These are phyloP conservation scores for Gobiocypris rarus DNA, from an alignment of 2,113 vertebrate species.

Conservation along the genomic window DNA sequence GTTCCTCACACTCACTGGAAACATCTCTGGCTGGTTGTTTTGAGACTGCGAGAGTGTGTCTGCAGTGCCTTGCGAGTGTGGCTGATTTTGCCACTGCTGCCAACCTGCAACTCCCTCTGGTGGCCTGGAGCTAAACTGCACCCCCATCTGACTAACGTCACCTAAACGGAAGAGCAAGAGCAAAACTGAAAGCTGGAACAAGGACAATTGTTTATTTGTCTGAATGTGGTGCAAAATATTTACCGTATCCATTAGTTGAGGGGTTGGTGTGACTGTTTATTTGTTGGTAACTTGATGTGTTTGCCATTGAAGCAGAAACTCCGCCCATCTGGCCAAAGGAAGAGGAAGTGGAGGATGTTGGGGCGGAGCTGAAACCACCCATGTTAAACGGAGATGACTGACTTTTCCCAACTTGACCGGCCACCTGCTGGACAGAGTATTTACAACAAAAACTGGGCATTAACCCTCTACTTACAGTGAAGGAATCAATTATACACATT, in stretches of 20 bases:
- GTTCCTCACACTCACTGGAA: slow-evolving; percentile 51
- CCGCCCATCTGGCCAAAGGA: slow-evolving; percentile 75
- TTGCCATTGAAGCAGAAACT: slow-evolving; percentile 64
- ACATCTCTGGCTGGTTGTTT: slow-evolving; percentile 89
- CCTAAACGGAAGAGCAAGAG: slow-evolving; percentile 30
- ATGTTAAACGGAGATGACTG: slow-evolving; percentile 74
- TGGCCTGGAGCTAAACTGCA: slow-evolving; percentile 83
- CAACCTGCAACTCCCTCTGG: slow-evolving; percentile 82
- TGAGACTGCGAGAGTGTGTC: slow-evolving; percentile 84
- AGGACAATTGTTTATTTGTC: background rate
- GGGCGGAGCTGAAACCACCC: slow-evolving; percentile 68
- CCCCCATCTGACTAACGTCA: slow-evolving; percentile 72
- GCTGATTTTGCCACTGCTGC: slow-evolving; percentile 90
- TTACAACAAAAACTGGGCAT: background rate
- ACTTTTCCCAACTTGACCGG: slow-evolving; percentile 72
- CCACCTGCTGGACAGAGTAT: slow-evolving; percentile 66
- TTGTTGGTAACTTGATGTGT: slow-evolving; percentile 66
- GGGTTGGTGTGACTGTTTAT: slow-evolving; percentile 66
- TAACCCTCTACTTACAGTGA: background rate
- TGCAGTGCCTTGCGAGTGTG: slow-evolving; percentile 74
- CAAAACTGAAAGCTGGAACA: background rate
- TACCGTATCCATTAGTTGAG: slow-evolving; percentile 73
- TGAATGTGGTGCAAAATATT: background rate
- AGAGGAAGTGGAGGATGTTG: slow-evolving; percentile 59
- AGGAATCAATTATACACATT: background rate